Conservation (phyloP, 35 echinoderm and acorn worm genomes). For the Strongylocentrotus purpuratus region DNA sequence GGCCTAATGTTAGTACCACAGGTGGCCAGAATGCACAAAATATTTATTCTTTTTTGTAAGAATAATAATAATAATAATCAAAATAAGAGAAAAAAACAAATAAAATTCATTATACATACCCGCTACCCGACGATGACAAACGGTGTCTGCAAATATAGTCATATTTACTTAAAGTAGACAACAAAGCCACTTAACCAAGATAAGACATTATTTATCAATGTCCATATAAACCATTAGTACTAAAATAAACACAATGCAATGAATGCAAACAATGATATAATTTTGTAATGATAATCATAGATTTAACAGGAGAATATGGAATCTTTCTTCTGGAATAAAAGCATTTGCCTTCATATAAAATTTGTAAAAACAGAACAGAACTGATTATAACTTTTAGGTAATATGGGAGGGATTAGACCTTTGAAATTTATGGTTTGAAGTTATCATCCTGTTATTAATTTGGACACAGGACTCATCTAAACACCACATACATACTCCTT, state of each 20-base stretch:
- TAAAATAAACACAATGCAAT: background rate
- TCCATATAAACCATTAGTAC: background rate
- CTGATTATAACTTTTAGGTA: no score
- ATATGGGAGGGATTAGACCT: no score
- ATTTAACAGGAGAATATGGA: background rate
- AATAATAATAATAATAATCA: background rate
- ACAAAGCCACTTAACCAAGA: background rate
- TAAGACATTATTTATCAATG: background rate
- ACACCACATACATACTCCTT: no score
- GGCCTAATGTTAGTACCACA: background rate
- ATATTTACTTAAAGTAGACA: background rate
- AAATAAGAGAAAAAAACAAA: background rate
- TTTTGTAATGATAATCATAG: background rate
- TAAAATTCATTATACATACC: slow-evolving; percentile 26
- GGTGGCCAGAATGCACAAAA: slow-evolving; percentile 40
- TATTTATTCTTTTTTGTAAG: background rate
- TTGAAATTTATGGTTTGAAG: no score
- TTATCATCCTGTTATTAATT: no score
- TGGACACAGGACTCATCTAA: no score
- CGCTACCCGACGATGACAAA: slow-evolving; percentile 12
- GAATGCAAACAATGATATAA: no score
- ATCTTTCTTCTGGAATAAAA: no score
- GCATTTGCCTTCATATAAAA: no score
- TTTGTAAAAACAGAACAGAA: no score
- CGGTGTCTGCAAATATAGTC: slow-evolving; percentile 4